These are phyloP conservation scores for Cranoglanis bouderius DNA, from an alignment of 2,113 vertebrate species.

Conservation along the genomic window DNA sequence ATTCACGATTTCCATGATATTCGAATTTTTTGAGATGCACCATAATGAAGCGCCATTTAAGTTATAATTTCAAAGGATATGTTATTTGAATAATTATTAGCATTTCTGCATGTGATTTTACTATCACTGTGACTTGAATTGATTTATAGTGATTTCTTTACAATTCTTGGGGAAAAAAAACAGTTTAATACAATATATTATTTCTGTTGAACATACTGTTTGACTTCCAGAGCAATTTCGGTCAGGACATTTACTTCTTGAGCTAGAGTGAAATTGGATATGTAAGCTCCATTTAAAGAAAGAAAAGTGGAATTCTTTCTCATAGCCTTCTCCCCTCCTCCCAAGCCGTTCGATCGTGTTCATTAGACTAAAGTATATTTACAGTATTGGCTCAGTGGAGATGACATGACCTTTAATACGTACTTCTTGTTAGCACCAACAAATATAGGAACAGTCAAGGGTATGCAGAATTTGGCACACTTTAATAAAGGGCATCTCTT, in stretches of 20 bases:
- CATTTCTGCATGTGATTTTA: slow-evolving; percentile 13
- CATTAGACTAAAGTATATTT: slow-evolving; percentile 37
- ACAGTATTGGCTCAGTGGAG: slow-evolving; percentile 7
- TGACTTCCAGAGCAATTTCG: slow-evolving; percentile 43
- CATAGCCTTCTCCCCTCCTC: background rate
- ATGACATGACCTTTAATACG: slow-evolving; percentile 51
- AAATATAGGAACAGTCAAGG: slow-evolving; percentile 36
- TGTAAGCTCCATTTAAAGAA: slow-evolving; percentile 40
- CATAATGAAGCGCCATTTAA: background rate
- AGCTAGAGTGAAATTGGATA: slow-evolving; percentile 52
- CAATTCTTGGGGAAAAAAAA: background rate
- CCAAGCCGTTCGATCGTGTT: background rate
- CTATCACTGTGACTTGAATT: slow-evolving; percentile 19
- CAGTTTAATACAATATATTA: background rate
- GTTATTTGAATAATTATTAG: slow-evolving; percentile 27
- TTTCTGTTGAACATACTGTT: slow-evolving; percentile 36
- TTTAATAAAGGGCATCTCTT: slow-evolving; percentile 40
- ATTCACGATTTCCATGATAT: too few relatives aligned
- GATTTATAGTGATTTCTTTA: slow-evolving; percentile 2
- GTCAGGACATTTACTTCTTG: slow-evolving; percentile 40
- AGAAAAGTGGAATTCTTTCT: slow-evolving; percentile 22
- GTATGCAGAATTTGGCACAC: slow-evolving; percentile 30
- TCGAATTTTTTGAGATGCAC: too few relatives aligned
- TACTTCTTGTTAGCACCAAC: slow-evolving; percentile 47
- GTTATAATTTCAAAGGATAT: background rate